These are phyloP conservation scores for Cherax destructor DNA, from an alignment of 1,140 invertebrate species.

Conservation along the genomic window DNA sequence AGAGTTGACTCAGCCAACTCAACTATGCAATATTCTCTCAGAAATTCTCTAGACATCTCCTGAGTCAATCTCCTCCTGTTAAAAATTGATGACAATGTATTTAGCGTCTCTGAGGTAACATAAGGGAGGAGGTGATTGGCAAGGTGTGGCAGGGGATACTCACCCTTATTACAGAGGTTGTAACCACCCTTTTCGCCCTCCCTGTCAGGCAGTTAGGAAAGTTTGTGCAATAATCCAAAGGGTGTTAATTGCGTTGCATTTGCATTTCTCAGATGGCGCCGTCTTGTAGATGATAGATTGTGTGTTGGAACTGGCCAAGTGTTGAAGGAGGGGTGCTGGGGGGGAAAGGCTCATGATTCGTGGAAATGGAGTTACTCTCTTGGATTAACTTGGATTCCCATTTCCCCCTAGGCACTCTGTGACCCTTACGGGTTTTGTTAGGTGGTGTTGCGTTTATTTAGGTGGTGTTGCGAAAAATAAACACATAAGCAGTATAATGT, in stretches of 20 bases:
- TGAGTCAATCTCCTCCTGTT: conserved; percentile 24
- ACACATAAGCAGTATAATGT: too few species aligned
- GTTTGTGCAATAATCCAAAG: conserved; percentile 42
- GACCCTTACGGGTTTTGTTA: too few species aligned
- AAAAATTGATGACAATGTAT: conserved; percentile 44
- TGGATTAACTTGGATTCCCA: too few species aligned
- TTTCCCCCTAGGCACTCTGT: too few species aligned
- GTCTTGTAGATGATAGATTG: background rate
- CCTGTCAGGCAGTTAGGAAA: background rate
- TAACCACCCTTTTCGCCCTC: background rate
- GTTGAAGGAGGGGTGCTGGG: too few species aligned
- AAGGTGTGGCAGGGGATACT: background rate
- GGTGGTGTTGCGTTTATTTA: too few species aligned
- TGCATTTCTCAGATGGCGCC: conserved; percentile 55
- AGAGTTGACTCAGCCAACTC: background rate
- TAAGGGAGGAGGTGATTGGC: conserved; percentile 52
- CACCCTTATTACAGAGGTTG: background rate
- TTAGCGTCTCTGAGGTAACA: conserved; percentile 64
- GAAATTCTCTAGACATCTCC: conserved; percentile 16
- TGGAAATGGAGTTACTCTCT: too few species aligned
- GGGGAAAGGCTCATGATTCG: too few species aligned
- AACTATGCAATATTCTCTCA: background rate
- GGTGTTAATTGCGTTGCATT: conserved; percentile 62
- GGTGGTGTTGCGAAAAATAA: too few species aligned
- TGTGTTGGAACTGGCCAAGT: background rate